phyloP scores from a whole-genome alignment of 2,888 invertebrate genomes.

The Buathra laborator region DNA sequence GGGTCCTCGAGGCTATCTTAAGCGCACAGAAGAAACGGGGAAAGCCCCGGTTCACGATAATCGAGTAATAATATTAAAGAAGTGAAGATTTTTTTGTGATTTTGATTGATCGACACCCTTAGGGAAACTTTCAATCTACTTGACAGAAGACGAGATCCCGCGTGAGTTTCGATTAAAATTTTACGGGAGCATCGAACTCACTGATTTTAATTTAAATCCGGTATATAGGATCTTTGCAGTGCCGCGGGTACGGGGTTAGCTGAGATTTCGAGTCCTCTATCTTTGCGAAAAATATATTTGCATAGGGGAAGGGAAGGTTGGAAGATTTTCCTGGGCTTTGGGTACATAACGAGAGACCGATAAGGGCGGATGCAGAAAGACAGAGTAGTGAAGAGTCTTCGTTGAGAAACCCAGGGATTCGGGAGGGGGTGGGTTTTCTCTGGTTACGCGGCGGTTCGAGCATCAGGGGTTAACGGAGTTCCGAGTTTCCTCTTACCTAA shows the following conservation, averaged over 20 bases:
- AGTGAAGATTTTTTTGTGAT: not conserved
- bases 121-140: not conserved
- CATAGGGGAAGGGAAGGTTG: slow-evolving; percentile 9
- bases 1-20: not conserved
- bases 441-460: slow-evolving; percentile 23
- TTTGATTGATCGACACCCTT: slow-evolving; percentile 36
- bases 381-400: not conserved
- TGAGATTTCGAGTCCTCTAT: slow-evolving; percentile 29
- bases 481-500: slow-evolving; percentile 52
- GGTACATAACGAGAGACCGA: slow-evolving; percentile 60
- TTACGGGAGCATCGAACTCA: slow-evolving; percentile 2
- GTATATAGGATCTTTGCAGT: too few relatives aligned
- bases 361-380: slow-evolving; percentile 35
- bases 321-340: slow-evolving; percentile 49
- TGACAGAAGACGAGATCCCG: slow-evolving; percentile 25
- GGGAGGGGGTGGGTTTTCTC: slow-evolving; percentile 3
- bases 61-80: not conserved
- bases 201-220: slow-evolving; percentile 44
- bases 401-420: not conserved
- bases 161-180: slow-evolving; percentile 8
- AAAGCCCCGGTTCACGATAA: not conserved
- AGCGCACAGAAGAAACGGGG: not conserved
- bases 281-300: slow-evolving; percentile 56
- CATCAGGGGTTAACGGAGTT: slow-evolving; percentile 54
- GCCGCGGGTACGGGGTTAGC: too few relatives aligned